These are phyloP conservation scores for Furcula furcula DNA, from an alignment of 2,888 invertebrate species.

Conservation along the genomic window DNA sequence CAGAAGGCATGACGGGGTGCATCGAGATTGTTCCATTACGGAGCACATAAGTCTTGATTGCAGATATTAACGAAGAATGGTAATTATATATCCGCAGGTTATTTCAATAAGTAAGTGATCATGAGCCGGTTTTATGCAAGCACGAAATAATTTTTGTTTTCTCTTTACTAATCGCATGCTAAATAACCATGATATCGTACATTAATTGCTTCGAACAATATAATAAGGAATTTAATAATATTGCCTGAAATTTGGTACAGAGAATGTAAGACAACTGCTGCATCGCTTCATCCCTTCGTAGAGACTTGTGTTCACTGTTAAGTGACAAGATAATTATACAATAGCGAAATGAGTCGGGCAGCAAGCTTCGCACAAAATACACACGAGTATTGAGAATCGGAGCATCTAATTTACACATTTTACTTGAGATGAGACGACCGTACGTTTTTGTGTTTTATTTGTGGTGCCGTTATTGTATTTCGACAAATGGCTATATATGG, in stretches of 20 bases:
- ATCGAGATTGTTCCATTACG: conserved; percentile 17
- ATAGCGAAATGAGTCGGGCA: conserved; percentile 5
- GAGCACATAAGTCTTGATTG: conserved; percentile 24
- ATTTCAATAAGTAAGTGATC: conserved; percentile 62
- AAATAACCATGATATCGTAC: conserved; percentile 12
- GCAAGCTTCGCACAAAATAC: conserved; percentile 16
- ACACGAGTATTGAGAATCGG: conserved; percentile 4
- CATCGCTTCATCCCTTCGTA: too few relatives aligned
- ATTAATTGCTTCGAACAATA: conserved; percentile 14
- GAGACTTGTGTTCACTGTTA: too few relatives aligned
- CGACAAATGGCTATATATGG: conserved; percentile 4
- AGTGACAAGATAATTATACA: too few relatives aligned
- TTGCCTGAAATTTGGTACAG: conserved; percentile 9
- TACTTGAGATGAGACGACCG: not conserved
- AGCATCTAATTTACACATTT: conserved; percentile 5
- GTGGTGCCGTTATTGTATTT: conserved; percentile 6
- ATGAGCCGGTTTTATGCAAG: conserved; percentile 65
- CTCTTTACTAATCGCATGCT: conserved; percentile 55
- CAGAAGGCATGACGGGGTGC: conserved; percentile 37
- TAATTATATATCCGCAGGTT: conserved; percentile 33
- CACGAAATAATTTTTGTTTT: conserved; percentile 42
- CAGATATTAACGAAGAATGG: conserved; percentile 29
- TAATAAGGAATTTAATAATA: conserved; percentile 3
- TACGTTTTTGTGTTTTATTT: conserved; percentile 7
- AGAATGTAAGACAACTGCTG: too few relatives aligned